Evolutionary conservation across 2,113 vertebrate genomes (phyloP).

Genomic region (Bostrychus sinensis): DNA sequence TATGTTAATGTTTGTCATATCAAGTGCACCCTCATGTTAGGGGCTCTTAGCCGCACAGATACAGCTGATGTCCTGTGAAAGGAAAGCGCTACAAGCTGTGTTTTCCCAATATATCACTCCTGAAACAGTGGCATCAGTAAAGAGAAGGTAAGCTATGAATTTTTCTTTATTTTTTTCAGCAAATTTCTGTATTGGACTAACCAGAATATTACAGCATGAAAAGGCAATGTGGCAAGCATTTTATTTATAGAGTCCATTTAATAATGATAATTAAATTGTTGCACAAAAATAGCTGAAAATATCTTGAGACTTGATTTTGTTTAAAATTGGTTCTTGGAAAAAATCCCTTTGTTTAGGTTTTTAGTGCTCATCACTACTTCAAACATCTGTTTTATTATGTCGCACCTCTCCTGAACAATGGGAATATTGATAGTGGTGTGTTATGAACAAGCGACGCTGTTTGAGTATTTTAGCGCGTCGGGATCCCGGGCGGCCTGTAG

Average conservation of each 20-base stretch:
- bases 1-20: conserved; percentile 48
- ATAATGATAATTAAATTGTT: too few species aligned
- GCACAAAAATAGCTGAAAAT: background rate
- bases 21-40: conserved; percentile 60
- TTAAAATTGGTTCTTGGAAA: background rate
- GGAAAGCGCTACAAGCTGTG: background rate
- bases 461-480: conserved; percentile 68
- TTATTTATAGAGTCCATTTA: too few species aligned
- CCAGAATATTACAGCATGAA: too few species aligned
- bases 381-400: conserved; percentile 61
- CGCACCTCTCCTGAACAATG: conserved; percentile 55
- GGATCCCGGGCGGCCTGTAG: conserved; percentile 66
- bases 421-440: conserved; percentile 66
- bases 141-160: too few species aligned
- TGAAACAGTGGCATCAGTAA: background rate
- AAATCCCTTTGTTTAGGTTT: background rate
- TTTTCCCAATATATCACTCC: background rate
- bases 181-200: too few species aligned
- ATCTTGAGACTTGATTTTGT: background rate
- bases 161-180: too few species aligned
- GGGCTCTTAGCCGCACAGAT: conserved; percentile 33
- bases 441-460: conserved; percentile 64
- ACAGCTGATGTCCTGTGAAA: conserved; percentile 20
- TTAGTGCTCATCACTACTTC: conserved; percentile 35
- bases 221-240: too few species aligned